Conservation (phyloP, 2,888 invertebrate genomes). For the Brachycybe producta region DNA sequence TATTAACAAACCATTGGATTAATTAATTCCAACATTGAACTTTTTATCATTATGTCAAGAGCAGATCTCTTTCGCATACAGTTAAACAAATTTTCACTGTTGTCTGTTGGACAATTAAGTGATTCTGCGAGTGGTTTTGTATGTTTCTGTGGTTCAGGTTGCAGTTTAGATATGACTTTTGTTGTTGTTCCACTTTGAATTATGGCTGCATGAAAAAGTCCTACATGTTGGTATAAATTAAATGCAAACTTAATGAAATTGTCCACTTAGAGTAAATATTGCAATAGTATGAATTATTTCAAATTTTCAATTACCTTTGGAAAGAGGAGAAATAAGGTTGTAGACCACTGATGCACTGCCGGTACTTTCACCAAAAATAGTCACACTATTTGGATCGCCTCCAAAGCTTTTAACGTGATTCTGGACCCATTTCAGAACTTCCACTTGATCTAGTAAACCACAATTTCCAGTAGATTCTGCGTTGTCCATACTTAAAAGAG, state of each 20-base stretch:
- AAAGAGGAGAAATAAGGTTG: slow-evolving; percentile 4
- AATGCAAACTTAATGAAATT: neutral
- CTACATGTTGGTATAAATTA: neutral
- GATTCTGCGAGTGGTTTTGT: neutral
- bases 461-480: slow-evolving; percentile 11
- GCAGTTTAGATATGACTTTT: too few relatives aligned
- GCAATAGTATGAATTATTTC: neutral
- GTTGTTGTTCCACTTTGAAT: slow-evolving; percentile 10
- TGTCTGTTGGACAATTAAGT: slow-evolving; percentile 1
- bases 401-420: slow-evolving; percentile 7
- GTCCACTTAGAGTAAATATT: too few relatives aligned
- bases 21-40: too few relatives aligned
- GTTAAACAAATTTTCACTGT: neutral
- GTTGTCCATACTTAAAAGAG: slow-evolving; percentile 7
- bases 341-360: neutral
- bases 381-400: slow-evolving; percentile 12
- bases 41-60: neutral
- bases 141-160: too few relatives aligned
- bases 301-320: slow-evolving; percentile 7
- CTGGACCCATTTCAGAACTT: slow-evolving; percentile 9
- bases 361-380: slow-evolving; percentile 15
- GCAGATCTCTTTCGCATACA: slow-evolving; percentile 1
- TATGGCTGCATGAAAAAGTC: slow-evolving; percentile 15
- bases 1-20: too few relatives aligned
- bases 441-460: slow-evolving; percentile 7